Evolutionary conservation across 1,140 invertebrate species (phyloP).

Genomic region (Drosophila biarmipes): DNA sequence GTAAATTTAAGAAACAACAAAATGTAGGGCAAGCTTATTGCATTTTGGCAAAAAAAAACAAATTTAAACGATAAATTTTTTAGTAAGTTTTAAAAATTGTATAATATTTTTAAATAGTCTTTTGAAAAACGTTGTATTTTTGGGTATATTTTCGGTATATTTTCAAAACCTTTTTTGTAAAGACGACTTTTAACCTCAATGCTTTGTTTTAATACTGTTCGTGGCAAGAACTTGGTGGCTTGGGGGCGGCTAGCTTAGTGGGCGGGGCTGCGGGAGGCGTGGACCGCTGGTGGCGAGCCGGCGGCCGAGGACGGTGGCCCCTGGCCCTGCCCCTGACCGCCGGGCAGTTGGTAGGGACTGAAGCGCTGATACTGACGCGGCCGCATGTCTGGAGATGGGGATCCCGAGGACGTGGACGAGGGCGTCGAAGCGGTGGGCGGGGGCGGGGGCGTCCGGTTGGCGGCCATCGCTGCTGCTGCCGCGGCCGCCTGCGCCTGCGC

Average conservation of each 20-base stretch:
- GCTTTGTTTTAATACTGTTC: conserved; percentile 69
- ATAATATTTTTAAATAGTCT: no score
- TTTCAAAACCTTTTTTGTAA: not conserved
- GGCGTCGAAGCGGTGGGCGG: conserved; percentile 77
- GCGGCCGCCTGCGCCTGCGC: conserved; percentile 71
- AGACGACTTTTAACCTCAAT: conserved; percentile 15
- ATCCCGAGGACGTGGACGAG: conserved; percentile 82
- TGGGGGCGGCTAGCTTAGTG: conserved; percentile 49
- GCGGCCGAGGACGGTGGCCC: conserved; percentile 45
- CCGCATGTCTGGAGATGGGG: conserved; percentile 83
- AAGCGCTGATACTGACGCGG: conserved; percentile 82
- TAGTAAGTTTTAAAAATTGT: no score
- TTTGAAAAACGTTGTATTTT: no score
- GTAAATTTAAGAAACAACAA: not conserved
- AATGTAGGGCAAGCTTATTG: not conserved
- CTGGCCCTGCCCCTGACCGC: conserved; percentile 49
- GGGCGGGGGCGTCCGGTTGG: conserved; percentile 77
- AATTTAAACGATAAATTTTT: no score
- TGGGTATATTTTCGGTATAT: not conserved
- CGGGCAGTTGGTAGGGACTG: conserved; percentile 80
- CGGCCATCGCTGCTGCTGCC: conserved; percentile 63
- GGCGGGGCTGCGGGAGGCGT: conserved; percentile 72
- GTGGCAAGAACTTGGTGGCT: conserved; percentile 50
- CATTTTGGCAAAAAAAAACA: not conserved
- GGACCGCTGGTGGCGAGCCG: conserved; percentile 49